Conservation (phyloP, 2,797 vertebrate species). For the Crocidura indochinensis region DNA sequence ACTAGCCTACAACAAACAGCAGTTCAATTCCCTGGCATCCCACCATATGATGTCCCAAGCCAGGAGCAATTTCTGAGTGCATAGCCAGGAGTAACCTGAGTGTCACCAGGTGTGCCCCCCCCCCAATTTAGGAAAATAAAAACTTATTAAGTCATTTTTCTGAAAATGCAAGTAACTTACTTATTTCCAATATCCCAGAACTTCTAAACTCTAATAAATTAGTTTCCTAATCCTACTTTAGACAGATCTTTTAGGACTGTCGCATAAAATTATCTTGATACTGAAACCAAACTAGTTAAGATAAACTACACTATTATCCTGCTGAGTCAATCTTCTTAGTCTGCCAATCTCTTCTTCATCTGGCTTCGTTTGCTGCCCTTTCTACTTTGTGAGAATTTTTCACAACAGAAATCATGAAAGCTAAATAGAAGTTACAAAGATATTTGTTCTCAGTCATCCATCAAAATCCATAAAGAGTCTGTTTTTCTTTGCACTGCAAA, state of each 20-base stretch:
- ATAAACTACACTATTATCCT: constrained; percentile 5
- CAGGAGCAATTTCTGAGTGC: too few species aligned
- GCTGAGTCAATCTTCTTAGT: constrained; percentile 31
- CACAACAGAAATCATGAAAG: constrained; percentile 41
- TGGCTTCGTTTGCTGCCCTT: not conserved
- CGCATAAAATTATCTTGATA: constrained; percentile 43
- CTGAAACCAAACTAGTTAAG: constrained; percentile 45
- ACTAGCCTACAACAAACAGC: too few species aligned
- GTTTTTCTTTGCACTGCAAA: not conserved
- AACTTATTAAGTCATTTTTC: not conserved
- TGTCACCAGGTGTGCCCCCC: too few species aligned
- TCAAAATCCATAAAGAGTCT: not conserved
- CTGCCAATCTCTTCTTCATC: constrained; percentile 41
- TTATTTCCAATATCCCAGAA: constrained; percentile 10
- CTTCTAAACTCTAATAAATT: not conserved
- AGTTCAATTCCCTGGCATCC: too few species aligned
- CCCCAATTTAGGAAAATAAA: too few species aligned
- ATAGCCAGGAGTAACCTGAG: too few species aligned
- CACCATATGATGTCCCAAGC: too few species aligned
- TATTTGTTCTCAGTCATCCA: not conserved
- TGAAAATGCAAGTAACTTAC: not conserved
- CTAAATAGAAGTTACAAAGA: not conserved
- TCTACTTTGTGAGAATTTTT: constrained; percentile 55
- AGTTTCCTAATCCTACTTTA: constrained; percentile 41
- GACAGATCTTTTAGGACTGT: constrained; percentile 13